phyloP scores from a whole-genome alignment of 2,888 invertebrate genomes.

The Lampropteryx suffumata region DNA sequence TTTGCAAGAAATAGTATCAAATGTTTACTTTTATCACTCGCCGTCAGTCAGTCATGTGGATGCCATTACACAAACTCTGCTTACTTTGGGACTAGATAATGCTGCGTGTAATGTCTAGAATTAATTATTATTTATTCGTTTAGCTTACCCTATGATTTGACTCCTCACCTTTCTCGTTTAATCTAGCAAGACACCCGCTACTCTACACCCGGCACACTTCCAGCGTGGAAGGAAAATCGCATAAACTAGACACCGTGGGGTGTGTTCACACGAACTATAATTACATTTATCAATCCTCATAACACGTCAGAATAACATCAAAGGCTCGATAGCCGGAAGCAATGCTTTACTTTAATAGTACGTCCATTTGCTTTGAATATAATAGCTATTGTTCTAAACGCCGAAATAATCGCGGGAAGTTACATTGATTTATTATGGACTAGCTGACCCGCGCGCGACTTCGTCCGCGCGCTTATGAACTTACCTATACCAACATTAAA shows the following conservation, averaged over 20 bases:
- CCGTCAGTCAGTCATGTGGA: no score
- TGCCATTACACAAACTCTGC: no score
- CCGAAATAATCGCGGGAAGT: slow-evolving; percentile 70
- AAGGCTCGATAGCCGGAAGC: slow-evolving; percentile 67
- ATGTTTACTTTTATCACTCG: no score
- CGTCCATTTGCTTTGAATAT: slow-evolving; percentile 74
- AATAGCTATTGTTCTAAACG: slow-evolving; percentile 77
- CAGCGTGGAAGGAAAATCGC: not conserved
- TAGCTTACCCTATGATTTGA: no score
- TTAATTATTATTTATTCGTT: no score
- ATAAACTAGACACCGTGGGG: slow-evolving; percentile 12
- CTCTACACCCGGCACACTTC: not conserved
- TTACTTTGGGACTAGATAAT: no score
- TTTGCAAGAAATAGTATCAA: no score
- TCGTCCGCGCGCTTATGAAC: no score
- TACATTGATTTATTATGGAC: slow-evolving; percentile 62
- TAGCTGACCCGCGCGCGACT: no score
- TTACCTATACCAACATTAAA: no score
- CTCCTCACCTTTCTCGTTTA: no score
- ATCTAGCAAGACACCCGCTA: not conserved
- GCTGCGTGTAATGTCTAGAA: no score
- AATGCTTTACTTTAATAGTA: slow-evolving; percentile 65
- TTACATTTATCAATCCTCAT: slow-evolving; percentile 30
- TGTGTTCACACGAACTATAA: slow-evolving; percentile 20
- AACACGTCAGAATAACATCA: slow-evolving; percentile 49